A percentile compares a stretch with the other conserved stretches of the same genome.
Conservation (phyloP, 30 jellyfish, hydroid and myxozoan genomes). For the Clytia hemisphaerica region DNA sequence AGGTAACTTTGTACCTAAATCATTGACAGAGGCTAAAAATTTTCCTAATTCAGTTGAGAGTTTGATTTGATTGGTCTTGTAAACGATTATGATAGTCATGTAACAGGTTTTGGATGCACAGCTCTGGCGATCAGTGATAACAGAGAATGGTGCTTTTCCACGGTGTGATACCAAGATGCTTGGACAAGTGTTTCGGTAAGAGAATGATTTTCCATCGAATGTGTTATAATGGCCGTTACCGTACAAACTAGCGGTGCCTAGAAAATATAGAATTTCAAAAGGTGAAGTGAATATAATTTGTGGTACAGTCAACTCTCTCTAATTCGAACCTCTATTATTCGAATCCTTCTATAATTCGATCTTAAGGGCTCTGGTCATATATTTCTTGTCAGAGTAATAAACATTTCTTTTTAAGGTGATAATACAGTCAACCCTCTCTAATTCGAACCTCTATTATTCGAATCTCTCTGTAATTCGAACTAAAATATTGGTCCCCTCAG, state of each 20-base stretch:
- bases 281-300: neutral
- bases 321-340: no score
- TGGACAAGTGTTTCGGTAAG: conserved; percentile 53
- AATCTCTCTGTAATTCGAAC: no score
- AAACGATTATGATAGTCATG: conserved; percentile 12
- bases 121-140: conserved; percentile 18
- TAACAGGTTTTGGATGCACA: conserved; percentile 37
- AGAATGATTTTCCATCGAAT: conserved; percentile 58
- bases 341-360: no score
- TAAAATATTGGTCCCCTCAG: no score
- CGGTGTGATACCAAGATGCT: conserved; percentile 45
- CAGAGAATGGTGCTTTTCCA: conserved; percentile 2
- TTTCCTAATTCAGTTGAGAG: conserved; percentile 24
- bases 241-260: conserved; percentile 42
- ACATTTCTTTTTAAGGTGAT: no score
- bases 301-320: no score
- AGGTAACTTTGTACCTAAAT: conserved; percentile 28
- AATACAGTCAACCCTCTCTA: no score
- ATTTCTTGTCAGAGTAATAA: no score
- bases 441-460: no score
- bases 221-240: conserved; percentile 61
- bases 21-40: conserved; percentile 42
- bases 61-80: conserved; percentile 20
- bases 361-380: no score
- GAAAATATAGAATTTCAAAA: neutral